phyloP scores from a whole-genome alignment of 2,113 vertebrate species.

The Micronycteris hirsuta region DNA sequence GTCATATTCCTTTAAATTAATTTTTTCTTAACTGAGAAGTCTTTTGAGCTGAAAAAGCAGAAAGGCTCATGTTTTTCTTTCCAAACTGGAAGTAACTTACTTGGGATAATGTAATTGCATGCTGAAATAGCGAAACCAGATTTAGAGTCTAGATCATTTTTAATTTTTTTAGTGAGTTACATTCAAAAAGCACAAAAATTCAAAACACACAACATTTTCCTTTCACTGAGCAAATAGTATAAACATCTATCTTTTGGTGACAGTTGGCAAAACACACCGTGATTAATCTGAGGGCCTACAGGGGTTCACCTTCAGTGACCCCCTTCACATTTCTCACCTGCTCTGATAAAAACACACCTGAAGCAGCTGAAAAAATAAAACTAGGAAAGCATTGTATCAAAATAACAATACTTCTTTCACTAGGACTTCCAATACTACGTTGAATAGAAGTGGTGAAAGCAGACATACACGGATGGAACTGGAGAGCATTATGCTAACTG shows the following conservation, averaged over 20 bases:
- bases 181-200: neutral
- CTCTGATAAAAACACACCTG: slow-evolving; percentile 39
- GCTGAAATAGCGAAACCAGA: neutral
- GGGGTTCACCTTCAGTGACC: neutral
- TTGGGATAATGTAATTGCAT: neutral
- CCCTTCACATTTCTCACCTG: neutral
- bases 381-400: neutral
- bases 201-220: neutral
- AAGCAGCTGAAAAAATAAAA: neutral
- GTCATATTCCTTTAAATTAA: neutral
- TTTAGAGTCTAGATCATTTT: slow-evolving; percentile 6
- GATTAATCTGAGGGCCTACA: neutral
- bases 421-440: too few species aligned
- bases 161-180: neutral
- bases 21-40: neutral
- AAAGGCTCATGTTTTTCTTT: neutral
- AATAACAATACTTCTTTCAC: neutral
- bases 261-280: slow-evolving; percentile 16
- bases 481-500: too few species aligned
- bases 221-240: slow-evolving; percentile 6
- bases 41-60: neutral
- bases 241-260: neutral
- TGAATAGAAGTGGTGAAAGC: too few species aligned
- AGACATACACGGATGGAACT: too few species aligned
- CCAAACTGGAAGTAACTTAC: neutral